Percentiles rank a stretch among this genome's conserved stretches.
These are phyloP conservation scores for Oceanodroma tethys DNA, from an alignment of 2,113 vertebrate genomes.

Conservation along the genomic window DNA sequence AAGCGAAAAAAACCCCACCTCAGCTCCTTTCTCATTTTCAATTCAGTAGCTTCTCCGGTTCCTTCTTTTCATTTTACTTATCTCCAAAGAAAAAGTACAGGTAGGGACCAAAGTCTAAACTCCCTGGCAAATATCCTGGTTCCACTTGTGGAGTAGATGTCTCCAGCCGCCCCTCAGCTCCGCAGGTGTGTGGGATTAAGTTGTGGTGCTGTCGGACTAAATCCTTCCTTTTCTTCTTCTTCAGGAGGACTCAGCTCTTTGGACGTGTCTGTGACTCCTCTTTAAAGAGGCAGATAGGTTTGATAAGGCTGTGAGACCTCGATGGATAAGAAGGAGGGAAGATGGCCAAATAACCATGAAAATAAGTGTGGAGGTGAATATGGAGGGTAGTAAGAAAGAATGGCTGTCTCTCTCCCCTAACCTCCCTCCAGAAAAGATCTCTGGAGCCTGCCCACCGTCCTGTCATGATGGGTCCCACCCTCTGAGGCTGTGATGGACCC, in stretches of 20 bases:
- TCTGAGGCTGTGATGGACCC: neutral
- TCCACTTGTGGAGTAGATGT: neutral
- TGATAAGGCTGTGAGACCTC: neutral
- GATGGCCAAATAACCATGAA: neutral
- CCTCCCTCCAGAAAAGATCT: neutral
- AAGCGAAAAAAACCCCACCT: neutral
- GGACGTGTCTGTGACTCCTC: rapidly evolving
- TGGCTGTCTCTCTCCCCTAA: neutral
- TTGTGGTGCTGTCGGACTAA: neutral
- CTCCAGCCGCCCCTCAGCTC: neutral
- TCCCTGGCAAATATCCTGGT: neutral
- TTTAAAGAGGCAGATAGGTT: neutral
- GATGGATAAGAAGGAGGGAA: neutral
- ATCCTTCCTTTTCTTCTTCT: neutral
- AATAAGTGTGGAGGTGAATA: neutral
- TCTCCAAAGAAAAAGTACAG: neutral
- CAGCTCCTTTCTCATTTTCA: neutral
- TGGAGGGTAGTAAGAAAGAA: neutral
- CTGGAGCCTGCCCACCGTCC: neutral
- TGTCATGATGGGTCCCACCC: neutral
- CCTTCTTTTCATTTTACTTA: neutral
- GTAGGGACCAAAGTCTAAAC: neutral
- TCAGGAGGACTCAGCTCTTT: neutral
- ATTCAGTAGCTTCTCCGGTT: neutral
- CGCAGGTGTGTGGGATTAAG: neutral